Evolutionary conservation across 2,888 invertebrate species (phyloP), one percentile per base, ranked within the genome.

Genomic region (Apodemia zela): DNA sequence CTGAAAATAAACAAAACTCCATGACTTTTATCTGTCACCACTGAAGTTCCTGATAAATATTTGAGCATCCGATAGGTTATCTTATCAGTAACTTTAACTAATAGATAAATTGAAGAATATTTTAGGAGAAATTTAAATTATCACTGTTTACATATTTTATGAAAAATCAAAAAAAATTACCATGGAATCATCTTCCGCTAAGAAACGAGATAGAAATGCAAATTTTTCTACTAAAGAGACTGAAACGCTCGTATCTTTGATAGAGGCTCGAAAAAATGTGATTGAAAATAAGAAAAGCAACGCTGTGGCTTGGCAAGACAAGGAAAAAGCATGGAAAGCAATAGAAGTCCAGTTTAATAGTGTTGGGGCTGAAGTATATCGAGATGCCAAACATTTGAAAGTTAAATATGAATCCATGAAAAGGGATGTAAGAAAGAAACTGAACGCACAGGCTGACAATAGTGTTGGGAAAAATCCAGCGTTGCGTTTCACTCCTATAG

Each of bases 261-360:
- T 35, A n/a, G 42, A 62, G 25, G 10, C 42, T 8, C 58, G n/a
- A 42, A 62, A 58, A 58, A 18, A 45, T 57, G 58, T 62, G 13
- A 62, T 62, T 21, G 57, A 62, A 18, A 62, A 45, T 17, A 62
- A 62, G 15, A 62, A 57, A 45, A 58, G 62, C 21, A 42, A 62
- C 18, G 45, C 62, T 8, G 21, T 21, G 3, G 58, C 62, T 7
- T 62, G 57, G 58, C 57, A 62, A 62, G 42, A 57, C 8, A 42
- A 57, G 17, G 62, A 58, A 29, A 62, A 45, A 25, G 45, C 58
- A 25, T 62, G 62, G 62, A 58, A 58, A 25, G 33, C 35, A n/a
- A 62, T 62, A 8, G 62, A 57, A 25, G 42, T 17, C 17, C 45
- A 11, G 3, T 58, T 62, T 42, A 62, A 62, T 7, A 54, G 11